These are phyloP conservation scores for Holacanthella duospinosa DNA, from an alignment of 2,888 invertebrate genomes.

Conservation along the genomic window DNA sequence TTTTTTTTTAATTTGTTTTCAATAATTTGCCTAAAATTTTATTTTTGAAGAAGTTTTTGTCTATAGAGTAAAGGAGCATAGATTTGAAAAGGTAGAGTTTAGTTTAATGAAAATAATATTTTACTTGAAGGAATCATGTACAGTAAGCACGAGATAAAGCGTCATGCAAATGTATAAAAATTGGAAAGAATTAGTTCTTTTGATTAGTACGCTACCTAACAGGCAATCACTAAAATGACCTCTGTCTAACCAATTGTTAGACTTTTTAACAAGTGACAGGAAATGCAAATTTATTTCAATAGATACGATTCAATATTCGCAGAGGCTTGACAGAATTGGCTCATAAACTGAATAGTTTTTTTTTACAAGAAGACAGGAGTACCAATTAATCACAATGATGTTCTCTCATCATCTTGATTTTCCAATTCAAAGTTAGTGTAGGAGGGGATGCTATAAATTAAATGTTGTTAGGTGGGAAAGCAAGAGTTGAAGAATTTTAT, in stretches of 20 bases:
- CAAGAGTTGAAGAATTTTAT: too few species aligned
- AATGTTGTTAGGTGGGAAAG: background rate
- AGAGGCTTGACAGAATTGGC: background rate
- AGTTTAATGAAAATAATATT: too few species aligned
- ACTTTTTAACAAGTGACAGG: constrained; percentile 20
- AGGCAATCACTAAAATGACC: background rate
- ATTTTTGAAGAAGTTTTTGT: too few species aligned
- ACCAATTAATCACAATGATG: background rate
- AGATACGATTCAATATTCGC: constrained; percentile 7
- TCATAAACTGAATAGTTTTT: background rate
- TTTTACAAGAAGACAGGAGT: background rate
- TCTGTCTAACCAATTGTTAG: background rate
- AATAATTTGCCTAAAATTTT: too few species aligned
- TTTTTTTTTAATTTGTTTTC: too few species aligned
- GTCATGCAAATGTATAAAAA: too few species aligned
- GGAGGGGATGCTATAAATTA: background rate
- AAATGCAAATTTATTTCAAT: constrained; percentile 32
- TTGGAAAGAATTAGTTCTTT: too few species aligned
- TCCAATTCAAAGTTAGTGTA: background rate
- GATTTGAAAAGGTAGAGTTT: too few species aligned
- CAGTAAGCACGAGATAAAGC: too few species aligned
- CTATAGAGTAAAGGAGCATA: too few species aligned
- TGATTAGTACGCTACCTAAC: too few species aligned
- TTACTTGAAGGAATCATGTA: too few species aligned
- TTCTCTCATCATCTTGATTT: constrained; percentile 1